Evolutionary conservation across 2,888 invertebrate species (phyloP).

Genomic region (Tachina lurida): DNA sequence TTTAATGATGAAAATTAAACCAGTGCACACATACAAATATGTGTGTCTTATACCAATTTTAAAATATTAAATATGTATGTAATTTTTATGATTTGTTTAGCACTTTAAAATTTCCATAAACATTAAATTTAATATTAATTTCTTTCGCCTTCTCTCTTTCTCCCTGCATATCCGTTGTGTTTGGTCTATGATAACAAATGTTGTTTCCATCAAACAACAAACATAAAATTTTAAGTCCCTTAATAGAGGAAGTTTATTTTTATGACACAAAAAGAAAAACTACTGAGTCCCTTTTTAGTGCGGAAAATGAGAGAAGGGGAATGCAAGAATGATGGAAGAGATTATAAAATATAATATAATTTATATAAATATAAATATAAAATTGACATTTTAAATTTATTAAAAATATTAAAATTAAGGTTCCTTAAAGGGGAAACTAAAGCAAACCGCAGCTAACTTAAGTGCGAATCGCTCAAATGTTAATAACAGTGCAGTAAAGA

Average conservation of each 20-base stretch:
- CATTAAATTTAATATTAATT: neutral
- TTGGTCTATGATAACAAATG: neutral
- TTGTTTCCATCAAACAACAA: neutral
- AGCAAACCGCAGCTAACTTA: too few relatives aligned
- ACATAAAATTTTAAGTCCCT: neutral
- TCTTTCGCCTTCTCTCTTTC: neutral
- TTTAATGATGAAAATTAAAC: conserved; percentile 43
- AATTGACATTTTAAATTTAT: neutral
- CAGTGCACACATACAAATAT: neutral
- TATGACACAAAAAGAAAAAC: neutral
- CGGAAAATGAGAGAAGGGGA: neutral
- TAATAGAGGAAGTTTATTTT: neutral
- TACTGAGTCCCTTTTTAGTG: neutral
- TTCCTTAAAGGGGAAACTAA: too few relatives aligned
- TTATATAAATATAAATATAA: too few relatives aligned
- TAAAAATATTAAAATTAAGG: neutral
- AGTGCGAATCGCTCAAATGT: too few relatives aligned
- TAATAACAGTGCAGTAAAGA: too few relatives aligned
- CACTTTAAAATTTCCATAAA: neutral
- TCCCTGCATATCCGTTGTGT: neutral
- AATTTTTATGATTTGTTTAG: neutral
- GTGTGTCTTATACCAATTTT: neutral
- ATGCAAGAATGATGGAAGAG: neutral
- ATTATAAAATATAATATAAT: too few relatives aligned
- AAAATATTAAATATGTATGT: neutral